Conservation (phyloP, 2,797 vertebrate species). For the Semaprochilodus insignis region DNA sequence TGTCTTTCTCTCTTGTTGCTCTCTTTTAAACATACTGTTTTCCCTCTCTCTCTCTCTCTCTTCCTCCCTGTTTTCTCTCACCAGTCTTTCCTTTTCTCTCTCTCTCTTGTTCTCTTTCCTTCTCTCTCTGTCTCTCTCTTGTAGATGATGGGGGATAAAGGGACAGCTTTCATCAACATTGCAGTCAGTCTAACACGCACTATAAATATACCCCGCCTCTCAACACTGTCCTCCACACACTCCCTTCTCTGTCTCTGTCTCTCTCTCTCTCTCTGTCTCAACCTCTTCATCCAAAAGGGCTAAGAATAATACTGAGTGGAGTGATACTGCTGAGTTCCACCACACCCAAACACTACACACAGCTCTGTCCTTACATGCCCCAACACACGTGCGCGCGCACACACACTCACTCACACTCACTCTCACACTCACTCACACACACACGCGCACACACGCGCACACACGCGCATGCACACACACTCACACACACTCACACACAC, state of each 20-base stretch:
- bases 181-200: conserved; percentile 65
- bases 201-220: conserved; percentile 73
- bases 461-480: too few relatives aligned
- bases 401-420: neutral
- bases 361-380: neutral
- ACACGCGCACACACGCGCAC: too few relatives aligned
- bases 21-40: too few relatives aligned
- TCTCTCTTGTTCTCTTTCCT: neutral
- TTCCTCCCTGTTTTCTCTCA: too few relatives aligned
- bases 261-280: neutral
- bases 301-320: neutral
- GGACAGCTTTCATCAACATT: conserved; percentile 72
- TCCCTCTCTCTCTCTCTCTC: neutral
- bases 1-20: neutral
- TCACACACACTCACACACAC: too few relatives aligned
- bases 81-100: neutral
- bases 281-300: neutral
- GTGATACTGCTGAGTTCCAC: neutral
- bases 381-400: neutral
- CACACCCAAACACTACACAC: neutral
- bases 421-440: too few relatives aligned
- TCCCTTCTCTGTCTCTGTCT: neutral
- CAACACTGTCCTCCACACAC: conserved; percentile 49
- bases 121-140: too few relatives aligned
- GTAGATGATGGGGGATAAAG: conserved; percentile 41